Conservation (phyloP, 37 sponge, comb jelly and placozoan species). For the Mnemiopsis leidyi region DNA sequence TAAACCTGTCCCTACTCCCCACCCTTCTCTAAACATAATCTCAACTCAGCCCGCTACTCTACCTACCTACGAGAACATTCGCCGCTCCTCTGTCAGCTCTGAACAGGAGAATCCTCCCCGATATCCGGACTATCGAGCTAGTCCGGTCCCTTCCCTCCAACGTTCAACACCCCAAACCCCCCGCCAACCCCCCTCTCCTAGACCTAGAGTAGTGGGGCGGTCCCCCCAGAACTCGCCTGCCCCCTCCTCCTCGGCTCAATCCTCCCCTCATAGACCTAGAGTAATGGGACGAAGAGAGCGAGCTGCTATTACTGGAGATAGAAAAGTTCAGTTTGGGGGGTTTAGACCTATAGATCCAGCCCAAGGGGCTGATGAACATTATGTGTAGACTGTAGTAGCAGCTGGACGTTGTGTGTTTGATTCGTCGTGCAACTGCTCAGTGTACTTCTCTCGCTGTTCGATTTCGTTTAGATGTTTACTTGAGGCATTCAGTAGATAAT, state of each 20-base stretch:
- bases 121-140: background rate
- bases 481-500: too few species aligned
- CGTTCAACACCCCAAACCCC: background rate
- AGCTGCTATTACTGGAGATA: background rate
- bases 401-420: too few species aligned
- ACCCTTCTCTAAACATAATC: constrained; percentile 9
- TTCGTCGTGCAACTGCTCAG: too few species aligned
- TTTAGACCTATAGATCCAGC: background rate
- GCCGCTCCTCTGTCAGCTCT: background rate
- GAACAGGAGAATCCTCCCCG: background rate
- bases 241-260: background rate
- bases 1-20: background rate
- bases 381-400: too few species aligned
- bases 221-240: constrained; percentile 7
- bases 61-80: background rate
- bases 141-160: background rate
- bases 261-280: background rate
- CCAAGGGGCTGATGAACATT: constrained; percentile 6
- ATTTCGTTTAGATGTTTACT: too few species aligned
- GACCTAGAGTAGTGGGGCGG: background rate
- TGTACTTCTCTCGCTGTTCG: too few species aligned
- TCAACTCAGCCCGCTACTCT: background rate
- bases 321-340: constrained; percentile 4
- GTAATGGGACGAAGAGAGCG: constrained; percentile 32
- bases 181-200: background rate